These are phyloP conservation scores for Apoderus coryli DNA, from an alignment of 2,888 invertebrate species.

Conservation along the genomic window DNA sequence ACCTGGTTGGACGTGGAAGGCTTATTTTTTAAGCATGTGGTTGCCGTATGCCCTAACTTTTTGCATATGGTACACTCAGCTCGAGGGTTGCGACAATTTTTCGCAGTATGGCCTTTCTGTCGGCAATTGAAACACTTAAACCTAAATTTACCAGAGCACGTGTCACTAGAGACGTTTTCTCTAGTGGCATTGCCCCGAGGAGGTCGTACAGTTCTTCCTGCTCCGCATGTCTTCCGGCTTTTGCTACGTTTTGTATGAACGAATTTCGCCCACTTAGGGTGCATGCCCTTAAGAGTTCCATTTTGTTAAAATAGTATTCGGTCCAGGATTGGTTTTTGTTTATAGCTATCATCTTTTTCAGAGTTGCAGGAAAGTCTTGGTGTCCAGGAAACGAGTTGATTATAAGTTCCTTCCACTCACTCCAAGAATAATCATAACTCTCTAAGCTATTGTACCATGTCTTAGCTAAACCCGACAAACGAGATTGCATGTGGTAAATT, in stretches of 20 bases:
- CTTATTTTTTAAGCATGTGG: too few species aligned
- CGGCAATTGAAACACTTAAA: too few species aligned
- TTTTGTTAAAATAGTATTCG: constrained; percentile 12
- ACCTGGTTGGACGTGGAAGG: too few species aligned
- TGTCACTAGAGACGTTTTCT: too few species aligned
- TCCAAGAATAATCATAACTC: too few species aligned
- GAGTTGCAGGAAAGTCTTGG: constrained; percentile 11
- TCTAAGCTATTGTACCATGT: constrained; percentile 12
- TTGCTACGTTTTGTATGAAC: constrained; percentile 11
- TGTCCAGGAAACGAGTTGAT: constrained; percentile 12
- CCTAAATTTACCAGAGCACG: too few species aligned
- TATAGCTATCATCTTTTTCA: constrained; percentile 11
- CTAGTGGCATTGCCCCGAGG: too few species aligned
- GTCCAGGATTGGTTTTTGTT: constrained; percentile 11
- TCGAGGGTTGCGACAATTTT: too few species aligned
- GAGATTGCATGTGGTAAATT: constrained; percentile 11
- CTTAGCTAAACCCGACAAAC: constrained; percentile 8
- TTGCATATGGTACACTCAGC: too few species aligned
- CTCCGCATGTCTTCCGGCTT: constrained; percentile 11
- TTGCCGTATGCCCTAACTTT: too few species aligned
- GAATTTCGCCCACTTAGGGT: constrained; percentile 10
- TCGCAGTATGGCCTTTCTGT: too few species aligned
- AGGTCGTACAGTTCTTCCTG: too few species aligned
- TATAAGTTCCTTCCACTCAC: constrained; percentile 10
- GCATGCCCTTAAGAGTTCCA: constrained; percentile 9